Base-by-base conservation (phyloP, 2,888 invertebrate genomes). In the Clusia tigrina region DNA sequence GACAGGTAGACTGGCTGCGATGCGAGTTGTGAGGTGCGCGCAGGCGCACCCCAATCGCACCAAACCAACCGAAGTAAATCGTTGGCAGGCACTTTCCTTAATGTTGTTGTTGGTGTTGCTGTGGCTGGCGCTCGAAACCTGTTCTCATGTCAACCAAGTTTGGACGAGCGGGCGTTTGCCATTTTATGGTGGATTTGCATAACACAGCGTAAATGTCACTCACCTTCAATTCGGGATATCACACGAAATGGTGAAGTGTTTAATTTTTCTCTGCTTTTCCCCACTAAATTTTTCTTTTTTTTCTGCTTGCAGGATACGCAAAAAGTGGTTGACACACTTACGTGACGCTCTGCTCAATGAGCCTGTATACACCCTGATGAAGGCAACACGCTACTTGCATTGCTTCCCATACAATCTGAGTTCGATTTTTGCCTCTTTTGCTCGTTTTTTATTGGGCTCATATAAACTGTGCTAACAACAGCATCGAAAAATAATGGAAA, bases 161-260 rank as follows among this genome's bases (percentile, higher is more conserved):
- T 26, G 26, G 26, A 24, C 38, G 15, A 18, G 17, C 23, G 51
- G 37, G 38, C 20, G 51, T 58, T 58, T 37, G 37, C 57, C 53
- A 60, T 54, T 61, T 61, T 38, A 52, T 42, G 52, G 58, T 37
- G 42, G 54, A 58, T 61, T 58, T 58, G 58, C 64, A 61, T 64
- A 61, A 58, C 38, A 51, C 22, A 48, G 58, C 58, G 58, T 48
- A 61, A 42, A 61, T 64, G 58, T 58, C 61, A 58, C 54, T 61
- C 58, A 57, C 12, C 52, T 52, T 54, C 26, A 37, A 18, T 20
- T 15, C 42, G n/a, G 42, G 9, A 3, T n/a, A 10, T n/a, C 42
- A 42, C n/a, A n/a, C 42, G 42, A 42, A 42, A 10, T 42, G 42
- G 12, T 42, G n/a, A n/a, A n/a, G n/a, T n/a, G n/a, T 5, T 32